Percentiles rank a stretch among this genome's conserved stretches.
phyloP scores from a whole-genome alignment of 2,113 vertebrate species.

The Motacilla alba region DNA sequence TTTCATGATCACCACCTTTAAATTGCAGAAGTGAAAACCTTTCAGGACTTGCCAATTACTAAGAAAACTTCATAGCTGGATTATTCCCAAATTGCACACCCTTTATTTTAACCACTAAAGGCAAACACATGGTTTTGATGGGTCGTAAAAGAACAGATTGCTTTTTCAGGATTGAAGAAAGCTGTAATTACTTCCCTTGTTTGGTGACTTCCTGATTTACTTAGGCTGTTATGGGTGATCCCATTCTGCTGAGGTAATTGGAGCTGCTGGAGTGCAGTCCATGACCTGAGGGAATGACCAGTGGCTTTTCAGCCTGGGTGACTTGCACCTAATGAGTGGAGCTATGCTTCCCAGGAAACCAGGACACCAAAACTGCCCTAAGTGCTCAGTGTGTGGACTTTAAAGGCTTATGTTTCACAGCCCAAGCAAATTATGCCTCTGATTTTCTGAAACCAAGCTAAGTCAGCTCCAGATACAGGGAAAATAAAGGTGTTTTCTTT shows the following conservation, averaged over 20 bases:
- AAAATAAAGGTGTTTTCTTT: background rate
- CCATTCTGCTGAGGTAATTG: slow-evolving; percentile 54
- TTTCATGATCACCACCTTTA: slow-evolving; percentile 33
- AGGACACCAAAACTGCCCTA: background rate
- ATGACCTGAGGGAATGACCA: slow-evolving; percentile 52
- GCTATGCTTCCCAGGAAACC: background rate
- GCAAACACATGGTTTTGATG: slow-evolving; percentile 66
- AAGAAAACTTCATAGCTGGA: slow-evolving; percentile 56
- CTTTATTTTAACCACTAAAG: slow-evolving; percentile 63
- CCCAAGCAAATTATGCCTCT: background rate
- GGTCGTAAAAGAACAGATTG: slow-evolving; percentile 64
- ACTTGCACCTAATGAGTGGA: slow-evolving; percentile 45
- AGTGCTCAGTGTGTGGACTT: background rate
- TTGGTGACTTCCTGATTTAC: slow-evolving; percentile 63
- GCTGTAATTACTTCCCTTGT: slow-evolving; percentile 67
- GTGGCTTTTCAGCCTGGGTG: slow-evolving; percentile 18
- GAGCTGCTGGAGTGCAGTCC: slow-evolving; percentile 4
- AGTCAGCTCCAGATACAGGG: background rate
- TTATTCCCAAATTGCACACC: slow-evolving; percentile 63
- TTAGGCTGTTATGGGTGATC: slow-evolving; percentile 50
- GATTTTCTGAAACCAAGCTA: background rate
- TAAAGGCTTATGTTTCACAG: background rate
- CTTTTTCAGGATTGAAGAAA: slow-evolving; percentile 56
- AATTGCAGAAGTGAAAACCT: slow-evolving; percentile 35
- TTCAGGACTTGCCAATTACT: slow-evolving; percentile 62